Percentiles rank a stretch among this genome's conserved stretches.
These are phyloP conservation scores for Phoronis australis DNA, from an alignment of 2,888 invertebrate genomes.

Conservation along the genomic window DNA sequence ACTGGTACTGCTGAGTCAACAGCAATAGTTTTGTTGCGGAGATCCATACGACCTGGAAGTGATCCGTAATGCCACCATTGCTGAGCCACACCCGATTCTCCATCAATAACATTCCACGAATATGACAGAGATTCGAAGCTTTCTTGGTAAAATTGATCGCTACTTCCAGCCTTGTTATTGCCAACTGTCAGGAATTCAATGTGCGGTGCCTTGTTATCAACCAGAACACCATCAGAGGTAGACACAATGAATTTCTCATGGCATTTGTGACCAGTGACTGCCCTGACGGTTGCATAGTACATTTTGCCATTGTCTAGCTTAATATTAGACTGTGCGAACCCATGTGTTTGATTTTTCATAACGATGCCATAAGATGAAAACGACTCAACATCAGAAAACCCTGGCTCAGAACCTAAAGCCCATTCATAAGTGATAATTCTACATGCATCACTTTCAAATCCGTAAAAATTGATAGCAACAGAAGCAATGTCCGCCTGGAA, in stretches of 20 bases:
- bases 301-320: constrained; percentile 22
- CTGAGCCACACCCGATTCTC: not conserved
- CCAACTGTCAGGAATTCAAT: not conserved
- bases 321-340: constrained; percentile 24
- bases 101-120: not conserved
- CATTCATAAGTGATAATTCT: constrained; percentile 28
- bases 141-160: not conserved
- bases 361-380: constrained; percentile 28
- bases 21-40: not conserved
- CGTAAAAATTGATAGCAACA: constrained; percentile 25
- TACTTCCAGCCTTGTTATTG: not conserved
- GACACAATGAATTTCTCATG: constrained; percentile 24
- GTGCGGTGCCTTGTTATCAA: constrained; percentile 19
- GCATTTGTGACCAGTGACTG: constrained; percentile 25
- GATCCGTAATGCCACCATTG: not conserved
- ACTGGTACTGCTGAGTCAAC: not conserved
- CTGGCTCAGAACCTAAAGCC: constrained; percentile 26
- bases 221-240: constrained; percentile 26
- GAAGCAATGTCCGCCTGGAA: constrained; percentile 24
- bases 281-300: constrained; percentile 25
- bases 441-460: constrained; percentile 30
- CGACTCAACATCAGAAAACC: constrained; percentile 23
- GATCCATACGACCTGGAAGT: not conserved
- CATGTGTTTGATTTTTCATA: constrained; percentile 21
- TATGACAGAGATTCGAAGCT: not conserved